phyloP scores from a whole-genome alignment of 2,797 vertebrate genomes.

The Sebastes flavidus region DNA sequence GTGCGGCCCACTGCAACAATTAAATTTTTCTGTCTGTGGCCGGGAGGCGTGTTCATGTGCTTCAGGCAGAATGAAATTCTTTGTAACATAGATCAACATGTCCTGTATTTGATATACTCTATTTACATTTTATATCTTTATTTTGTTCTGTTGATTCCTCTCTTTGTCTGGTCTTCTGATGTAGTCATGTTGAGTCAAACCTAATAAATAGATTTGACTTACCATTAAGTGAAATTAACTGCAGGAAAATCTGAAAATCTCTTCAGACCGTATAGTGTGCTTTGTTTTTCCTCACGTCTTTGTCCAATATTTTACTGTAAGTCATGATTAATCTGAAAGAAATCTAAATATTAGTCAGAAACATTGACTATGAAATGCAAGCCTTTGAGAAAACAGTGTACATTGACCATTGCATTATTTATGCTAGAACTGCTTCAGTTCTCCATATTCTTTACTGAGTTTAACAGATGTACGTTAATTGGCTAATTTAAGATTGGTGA shows the following conservation, averaged over 20 bases:
- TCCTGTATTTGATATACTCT: not conserved
- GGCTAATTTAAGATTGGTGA: not conserved
- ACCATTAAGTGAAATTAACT: conserved; percentile 3
- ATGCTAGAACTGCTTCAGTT: not conserved
- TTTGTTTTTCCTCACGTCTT: conserved; percentile 11
- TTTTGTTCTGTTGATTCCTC: not conserved
- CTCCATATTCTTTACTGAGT: not conserved
- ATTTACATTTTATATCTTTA: not conserved
- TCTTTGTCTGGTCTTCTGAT: not conserved
- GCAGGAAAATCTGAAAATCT: not conserved
- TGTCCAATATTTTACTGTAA: not conserved
- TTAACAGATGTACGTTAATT: not conserved
- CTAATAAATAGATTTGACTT: not conserved
- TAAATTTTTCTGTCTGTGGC: too few species aligned
- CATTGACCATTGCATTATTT: not conserved
- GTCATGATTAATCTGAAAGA: not conserved
- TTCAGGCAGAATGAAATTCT: too few species aligned
- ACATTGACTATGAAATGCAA: not conserved
- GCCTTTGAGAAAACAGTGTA: not conserved
- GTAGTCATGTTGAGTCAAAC: not conserved
- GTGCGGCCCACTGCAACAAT: too few species aligned
- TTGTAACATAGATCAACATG: too few species aligned
- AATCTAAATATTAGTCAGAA: not conserved
- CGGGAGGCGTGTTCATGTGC: too few species aligned
- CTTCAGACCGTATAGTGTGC: not conserved